Evolutionary conservation across 2,113 vertebrate genomes (phyloP).

Genomic region (Bothrops jararaca): DNA sequence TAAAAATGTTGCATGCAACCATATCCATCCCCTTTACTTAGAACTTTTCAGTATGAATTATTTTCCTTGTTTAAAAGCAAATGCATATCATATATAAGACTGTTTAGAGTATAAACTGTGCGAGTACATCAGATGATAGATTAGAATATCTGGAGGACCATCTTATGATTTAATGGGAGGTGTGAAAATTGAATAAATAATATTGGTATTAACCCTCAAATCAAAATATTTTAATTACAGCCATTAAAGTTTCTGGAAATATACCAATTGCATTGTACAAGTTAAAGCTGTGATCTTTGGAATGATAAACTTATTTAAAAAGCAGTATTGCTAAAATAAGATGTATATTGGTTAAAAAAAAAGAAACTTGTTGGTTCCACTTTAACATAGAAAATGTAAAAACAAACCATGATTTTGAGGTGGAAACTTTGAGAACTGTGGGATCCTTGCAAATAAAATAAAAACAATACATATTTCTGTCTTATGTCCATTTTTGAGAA

Average conservation of each 20-base stretch:
- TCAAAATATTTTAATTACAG: background rate
- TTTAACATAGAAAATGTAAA: background rate
- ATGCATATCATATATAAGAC: background rate
- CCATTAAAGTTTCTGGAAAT: background rate
- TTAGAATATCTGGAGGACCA: background rate
- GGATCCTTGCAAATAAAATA: background rate
- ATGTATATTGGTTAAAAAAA: constrained; percentile 8
- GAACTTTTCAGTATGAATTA: constrained; percentile 12
- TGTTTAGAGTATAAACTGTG: background rate
- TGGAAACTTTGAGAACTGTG: background rate
- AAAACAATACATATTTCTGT: background rate
- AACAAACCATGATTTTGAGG: background rate
- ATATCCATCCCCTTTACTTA: background rate
- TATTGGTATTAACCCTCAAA: background rate
- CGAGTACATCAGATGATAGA: constrained; percentile 1
- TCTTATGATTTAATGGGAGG: background rate
- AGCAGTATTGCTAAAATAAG: background rate
- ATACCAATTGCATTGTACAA: background rate
- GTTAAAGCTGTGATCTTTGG: constrained; percentile 7
- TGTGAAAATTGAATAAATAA: constrained; percentile 16
- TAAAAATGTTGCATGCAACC: background rate
- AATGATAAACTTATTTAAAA: background rate
- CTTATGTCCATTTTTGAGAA: background rate
- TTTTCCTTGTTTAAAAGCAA: constrained; percentile 8
- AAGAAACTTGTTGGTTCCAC: background rate